phyloP scores from a whole-genome alignment of 2,888 invertebrate genomes.

The Andrena chrysosceles region DNA sequence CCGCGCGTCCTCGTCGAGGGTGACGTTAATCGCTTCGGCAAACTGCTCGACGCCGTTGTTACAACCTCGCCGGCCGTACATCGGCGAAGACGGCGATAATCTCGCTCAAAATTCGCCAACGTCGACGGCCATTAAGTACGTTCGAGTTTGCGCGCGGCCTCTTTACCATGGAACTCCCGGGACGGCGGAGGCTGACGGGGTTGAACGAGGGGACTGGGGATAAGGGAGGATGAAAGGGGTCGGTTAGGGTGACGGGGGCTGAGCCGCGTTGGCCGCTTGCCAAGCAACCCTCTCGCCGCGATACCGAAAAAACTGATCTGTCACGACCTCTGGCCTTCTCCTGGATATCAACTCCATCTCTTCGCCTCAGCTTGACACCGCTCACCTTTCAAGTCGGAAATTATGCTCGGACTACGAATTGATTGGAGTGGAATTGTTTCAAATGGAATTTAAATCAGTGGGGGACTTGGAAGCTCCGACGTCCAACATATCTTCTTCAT shows the following conservation, averaged over 20 bases:
- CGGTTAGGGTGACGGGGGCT: slow-evolving; percentile 56
- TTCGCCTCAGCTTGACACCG: slow-evolving; percentile 5
- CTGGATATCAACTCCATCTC: slow-evolving; percentile 43
- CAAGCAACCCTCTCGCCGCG: slow-evolving; percentile 66
- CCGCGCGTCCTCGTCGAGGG: slow-evolving; percentile 26
- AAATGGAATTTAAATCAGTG: not conserved
- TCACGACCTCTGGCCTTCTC: slow-evolving; percentile 62
- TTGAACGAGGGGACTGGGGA: slow-evolving; percentile 26
- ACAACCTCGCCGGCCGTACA: slow-evolving; percentile 62
- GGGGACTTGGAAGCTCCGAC: not conserved
- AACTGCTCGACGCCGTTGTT: slow-evolving; percentile 55
- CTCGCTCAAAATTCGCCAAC: slow-evolving; percentile 80
- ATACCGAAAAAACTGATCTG: slow-evolving; percentile 61
- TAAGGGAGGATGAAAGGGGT: slow-evolving; percentile 43
- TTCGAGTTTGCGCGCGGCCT: slow-evolving; percentile 69
- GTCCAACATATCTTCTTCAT: no score
- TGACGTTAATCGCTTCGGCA: slow-evolving; percentile 69
- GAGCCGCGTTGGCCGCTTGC: slow-evolving; percentile 66
- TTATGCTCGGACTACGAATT: not conserved
- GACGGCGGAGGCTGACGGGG: slow-evolving; percentile 18
- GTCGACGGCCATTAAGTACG: slow-evolving; percentile 79
- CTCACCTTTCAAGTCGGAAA: slow-evolving; percentile 15
- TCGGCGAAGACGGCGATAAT: slow-evolving; percentile 75
- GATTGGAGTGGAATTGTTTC: not conserved
- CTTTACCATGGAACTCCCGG: slow-evolving; percentile 32